A percentile compares a stretch with the other conserved stretches of the same genome.
Evolutionary conservation across 2,113 vertebrate genomes (phyloP).

Genomic region (Oreochromis niloticus): DNA sequence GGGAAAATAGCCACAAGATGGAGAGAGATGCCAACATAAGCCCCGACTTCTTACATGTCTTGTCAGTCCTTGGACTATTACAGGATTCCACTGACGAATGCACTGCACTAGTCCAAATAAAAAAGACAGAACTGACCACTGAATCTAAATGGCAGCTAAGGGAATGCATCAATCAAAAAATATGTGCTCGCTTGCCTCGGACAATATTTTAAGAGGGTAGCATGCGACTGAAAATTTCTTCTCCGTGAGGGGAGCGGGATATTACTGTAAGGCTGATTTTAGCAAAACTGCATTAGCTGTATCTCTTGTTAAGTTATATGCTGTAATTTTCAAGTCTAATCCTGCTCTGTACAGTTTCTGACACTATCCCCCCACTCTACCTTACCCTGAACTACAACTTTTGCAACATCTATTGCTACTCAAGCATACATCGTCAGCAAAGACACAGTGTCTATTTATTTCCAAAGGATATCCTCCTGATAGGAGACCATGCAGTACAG

Average conservation of each 20-base stretch:
- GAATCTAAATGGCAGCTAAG: constrained; percentile 38
- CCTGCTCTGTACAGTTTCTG: background rate
- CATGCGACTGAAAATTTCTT: background rate
- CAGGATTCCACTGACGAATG: constrained; percentile 38
- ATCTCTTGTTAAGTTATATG: background rate
- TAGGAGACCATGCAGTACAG: constrained; percentile 7
- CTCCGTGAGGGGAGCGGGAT: background rate
- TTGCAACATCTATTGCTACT: background rate
- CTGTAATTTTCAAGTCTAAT: background rate
- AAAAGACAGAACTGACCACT: constrained; percentile 32
- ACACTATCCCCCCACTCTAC: background rate
- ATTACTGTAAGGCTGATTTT: background rate
- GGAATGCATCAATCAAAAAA: constrained; percentile 54
- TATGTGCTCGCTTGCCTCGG: constrained; percentile 12
- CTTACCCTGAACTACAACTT: background rate
- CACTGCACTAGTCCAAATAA: constrained; percentile 6
- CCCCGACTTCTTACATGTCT: constrained; percentile 15
- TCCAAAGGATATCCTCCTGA: constrained; percentile 50
- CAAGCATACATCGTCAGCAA: background rate
- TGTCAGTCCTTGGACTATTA: constrained; percentile 42
- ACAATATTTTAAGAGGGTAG: constrained; percentile 6
- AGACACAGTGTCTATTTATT: constrained; percentile 22
- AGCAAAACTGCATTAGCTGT: background rate
- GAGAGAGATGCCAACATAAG: constrained; percentile 43
- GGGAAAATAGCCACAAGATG: constrained; percentile 42